These are phyloP conservation scores for Atta texana DNA, from an alignment of 1,140 invertebrate genomes.

Conservation along the genomic window DNA sequence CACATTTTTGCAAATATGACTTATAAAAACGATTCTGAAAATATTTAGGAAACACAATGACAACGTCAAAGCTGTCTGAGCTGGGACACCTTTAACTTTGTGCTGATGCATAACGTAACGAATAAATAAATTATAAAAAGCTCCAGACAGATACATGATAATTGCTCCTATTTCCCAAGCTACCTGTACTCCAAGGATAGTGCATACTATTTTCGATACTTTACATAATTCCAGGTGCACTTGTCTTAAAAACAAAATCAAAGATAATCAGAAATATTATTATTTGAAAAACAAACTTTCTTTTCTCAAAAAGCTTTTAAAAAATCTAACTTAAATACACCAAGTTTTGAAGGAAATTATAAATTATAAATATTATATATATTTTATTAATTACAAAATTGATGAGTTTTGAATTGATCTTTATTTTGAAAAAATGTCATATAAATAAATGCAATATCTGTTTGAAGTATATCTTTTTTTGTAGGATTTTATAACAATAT, in stretches of 20 bases:
- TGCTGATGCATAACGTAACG: not conserved
- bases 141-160: not conserved
- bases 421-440: not conserved
- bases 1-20: conserved; percentile 15
- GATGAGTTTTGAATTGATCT: not conserved
- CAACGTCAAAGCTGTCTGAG: rapidly evolving
- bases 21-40: not conserved
- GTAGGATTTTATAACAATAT: not conserved
- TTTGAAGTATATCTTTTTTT: not conserved
- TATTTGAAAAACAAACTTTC: not conserved
- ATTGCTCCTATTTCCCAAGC: not conserved
- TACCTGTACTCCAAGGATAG: conserved; percentile 29
- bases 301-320: not conserved
- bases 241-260: conserved; percentile 42
- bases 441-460: not conserved
- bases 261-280: not conserved
- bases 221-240: conserved; percentile 62
- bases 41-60: rapidly evolving
- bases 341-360: not conserved
- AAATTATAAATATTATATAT: not conserved
- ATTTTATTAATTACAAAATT: not conserved
- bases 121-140: conserved; percentile 31
- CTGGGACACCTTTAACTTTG: not conserved
- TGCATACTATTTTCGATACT: conserved; percentile 32
- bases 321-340: not conserved